phyloP scores from a whole-genome alignment of 2,113 vertebrate species.

The Peromyscus maniculatus region DNA sequence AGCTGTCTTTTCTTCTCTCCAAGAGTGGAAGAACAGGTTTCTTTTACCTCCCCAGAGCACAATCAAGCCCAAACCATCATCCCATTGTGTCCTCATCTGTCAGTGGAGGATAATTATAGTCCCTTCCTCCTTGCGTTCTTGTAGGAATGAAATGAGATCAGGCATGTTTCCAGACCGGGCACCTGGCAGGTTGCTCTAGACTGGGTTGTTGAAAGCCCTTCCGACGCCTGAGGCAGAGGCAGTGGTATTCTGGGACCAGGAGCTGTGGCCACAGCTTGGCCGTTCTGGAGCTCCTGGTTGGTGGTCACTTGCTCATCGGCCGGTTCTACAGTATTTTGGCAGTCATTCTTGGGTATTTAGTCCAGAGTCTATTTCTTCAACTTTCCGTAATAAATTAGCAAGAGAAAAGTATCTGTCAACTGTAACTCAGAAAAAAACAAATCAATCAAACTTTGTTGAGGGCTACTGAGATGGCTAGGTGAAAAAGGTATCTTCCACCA shows the following conservation, averaged over 20 bases:
- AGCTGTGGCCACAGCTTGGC: background rate
- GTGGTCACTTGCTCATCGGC: background rate
- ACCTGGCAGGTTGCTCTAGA: background rate
- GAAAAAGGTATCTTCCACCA: background rate
- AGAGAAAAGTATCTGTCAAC: background rate
- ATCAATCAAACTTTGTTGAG: background rate
- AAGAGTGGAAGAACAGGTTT: background rate
- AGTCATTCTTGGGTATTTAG: slow-evolving; percentile 12
- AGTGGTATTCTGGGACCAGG: background rate
- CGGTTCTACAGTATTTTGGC: background rate
- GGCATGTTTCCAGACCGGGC: background rate
- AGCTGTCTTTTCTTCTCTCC: background rate
- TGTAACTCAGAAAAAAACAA: background rate
- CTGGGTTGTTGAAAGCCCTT: background rate
- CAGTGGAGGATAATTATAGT: background rate
- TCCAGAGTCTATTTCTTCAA: slow-evolving; percentile 22
- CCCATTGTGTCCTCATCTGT: background rate
- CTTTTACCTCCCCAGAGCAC: background rate
- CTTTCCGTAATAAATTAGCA: background rate
- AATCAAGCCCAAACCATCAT: background rate
- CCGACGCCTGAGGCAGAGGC: background rate
- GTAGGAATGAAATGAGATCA: slow-evolving; percentile 17
- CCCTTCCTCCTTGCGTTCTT: background rate
- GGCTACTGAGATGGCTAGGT: background rate
- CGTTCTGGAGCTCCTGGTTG: background rate